Conservation (phyloP, 2,888 invertebrate species). For the Phaedon cochleariae region DNA sequence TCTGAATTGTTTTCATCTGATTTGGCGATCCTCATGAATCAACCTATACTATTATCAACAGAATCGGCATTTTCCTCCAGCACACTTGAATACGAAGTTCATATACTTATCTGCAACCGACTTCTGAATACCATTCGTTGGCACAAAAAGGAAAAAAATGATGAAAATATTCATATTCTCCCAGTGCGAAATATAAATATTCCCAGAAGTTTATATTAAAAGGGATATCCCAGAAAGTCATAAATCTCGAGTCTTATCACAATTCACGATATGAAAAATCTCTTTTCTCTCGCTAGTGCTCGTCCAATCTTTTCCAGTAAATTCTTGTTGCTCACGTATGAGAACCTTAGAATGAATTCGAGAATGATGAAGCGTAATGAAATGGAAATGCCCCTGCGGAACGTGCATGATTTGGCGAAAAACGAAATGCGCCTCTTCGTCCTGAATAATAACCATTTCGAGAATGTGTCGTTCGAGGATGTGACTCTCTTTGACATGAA, state of each 20-base stretch:
- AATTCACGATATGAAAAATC: constrained; percentile 43
- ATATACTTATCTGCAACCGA: neutral
- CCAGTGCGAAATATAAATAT: constrained; percentile 14
- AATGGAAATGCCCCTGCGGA: constrained; percentile 37
- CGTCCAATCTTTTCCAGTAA: constrained; percentile 41
- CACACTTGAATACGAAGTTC: no score
- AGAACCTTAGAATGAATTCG: constrained; percentile 33
- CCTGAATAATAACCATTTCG: constrained; percentile 30
- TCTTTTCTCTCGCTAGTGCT: constrained; percentile 29
- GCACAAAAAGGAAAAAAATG: constrained; percentile 1
- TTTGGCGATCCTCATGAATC: no score
- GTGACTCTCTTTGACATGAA: neutral
- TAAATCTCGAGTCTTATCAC: constrained; percentile 42
- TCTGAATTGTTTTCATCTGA: no score
- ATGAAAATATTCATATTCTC: constrained; percentile 26
- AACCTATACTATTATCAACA: no score
- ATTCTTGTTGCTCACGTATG: constrained; percentile 40
- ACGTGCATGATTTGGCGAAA: constrained; percentile 38
- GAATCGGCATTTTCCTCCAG: no score
- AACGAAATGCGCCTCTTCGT: constrained; percentile 20
- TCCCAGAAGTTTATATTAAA: constrained; percentile 41
- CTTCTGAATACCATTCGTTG: neutral
- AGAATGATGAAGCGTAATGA: constrained; percentile 41
- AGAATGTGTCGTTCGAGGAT: constrained; percentile 10
- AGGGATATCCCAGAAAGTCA: constrained; percentile 31